phyloP scores from a whole-genome alignment of 2,113 vertebrate genomes.

The Xiphophorus hellerii region DNA sequence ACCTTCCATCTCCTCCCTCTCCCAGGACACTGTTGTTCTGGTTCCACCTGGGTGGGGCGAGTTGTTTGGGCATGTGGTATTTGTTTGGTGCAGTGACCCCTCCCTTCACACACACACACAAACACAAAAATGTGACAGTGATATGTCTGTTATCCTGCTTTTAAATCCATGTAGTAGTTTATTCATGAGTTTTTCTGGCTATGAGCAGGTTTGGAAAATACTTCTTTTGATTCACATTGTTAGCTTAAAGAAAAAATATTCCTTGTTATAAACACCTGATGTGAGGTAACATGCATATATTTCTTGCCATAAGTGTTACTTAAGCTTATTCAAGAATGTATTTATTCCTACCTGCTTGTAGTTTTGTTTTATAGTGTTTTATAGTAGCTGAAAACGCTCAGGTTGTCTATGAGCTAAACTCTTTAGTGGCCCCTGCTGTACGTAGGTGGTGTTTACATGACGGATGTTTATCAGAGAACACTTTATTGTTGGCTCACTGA shows the following conservation, averaged over 20 bases:
- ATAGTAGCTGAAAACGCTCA: not conserved
- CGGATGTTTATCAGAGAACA: slow-evolving; percentile 33
- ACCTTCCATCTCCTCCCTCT: slow-evolving; percentile 46
- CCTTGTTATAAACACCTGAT: not conserved
- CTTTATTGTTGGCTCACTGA: slow-evolving; percentile 29
- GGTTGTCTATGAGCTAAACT: slow-evolving; percentile 5
- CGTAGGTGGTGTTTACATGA: slow-evolving; percentile 13
- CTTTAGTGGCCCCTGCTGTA: slow-evolving; percentile 59
- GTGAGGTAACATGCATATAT: slow-evolving; percentile 1
- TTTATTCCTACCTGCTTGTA: slow-evolving; percentile 12
- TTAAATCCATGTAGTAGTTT: slow-evolving; percentile 25
- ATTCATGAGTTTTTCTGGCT: slow-evolving; percentile 37
- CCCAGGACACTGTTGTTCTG: slow-evolving; percentile 28
- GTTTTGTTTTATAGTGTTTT: not conserved
- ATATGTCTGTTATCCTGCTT: slow-evolving; percentile 38
- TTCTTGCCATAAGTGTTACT: not conserved
- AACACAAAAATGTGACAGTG: slow-evolving; percentile 38
- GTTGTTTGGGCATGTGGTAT: slow-evolving; percentile 67
- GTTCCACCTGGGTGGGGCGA: slow-evolving; percentile 52
- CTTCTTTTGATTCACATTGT: slow-evolving; percentile 5
- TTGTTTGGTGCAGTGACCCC: slow-evolving; percentile 69
- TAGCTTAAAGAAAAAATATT: not conserved
- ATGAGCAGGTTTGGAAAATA: slow-evolving; percentile 35
- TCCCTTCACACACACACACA: not conserved
- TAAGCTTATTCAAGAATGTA: not conserved